Base-by-base conservation (phyloP, 2,888 invertebrate genomes). In the Crepidodera aurea region DNA sequence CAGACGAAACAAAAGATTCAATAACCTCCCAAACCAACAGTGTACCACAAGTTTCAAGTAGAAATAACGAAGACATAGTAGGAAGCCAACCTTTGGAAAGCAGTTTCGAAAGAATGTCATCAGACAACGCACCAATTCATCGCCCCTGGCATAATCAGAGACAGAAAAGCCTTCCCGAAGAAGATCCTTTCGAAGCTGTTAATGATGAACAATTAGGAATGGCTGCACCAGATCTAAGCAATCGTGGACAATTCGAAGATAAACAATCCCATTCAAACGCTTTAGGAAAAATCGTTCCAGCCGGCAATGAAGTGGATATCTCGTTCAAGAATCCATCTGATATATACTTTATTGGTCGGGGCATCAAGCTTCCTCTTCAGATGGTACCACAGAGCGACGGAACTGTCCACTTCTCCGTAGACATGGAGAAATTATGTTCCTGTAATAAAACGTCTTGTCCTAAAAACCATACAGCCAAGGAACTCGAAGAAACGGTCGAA, bases 281-380 rank as follows among this genome's bases (percentile, higher is more conserved):
- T 42, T 62, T 71, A 46, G 71, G 69, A 25, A 60, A 58, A 34
- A 57, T 71, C n/a, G 32, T 69, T 12, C 63, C 70, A n/a, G 48
- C 44, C n/a, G 34, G 44, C 10, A 34, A 60, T 4, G 62, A 60
- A 16, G 32, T 51, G 2, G 61, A 61, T 12, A 32, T 54, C 25
- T 51, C 57, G 1, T 56, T 10, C 32, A 46, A 34, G 18, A 62
- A 64, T 18, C 67, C 69, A 1, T 62, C 66, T 18, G 72, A 75
- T 48, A 64, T 80, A 27, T 78, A 71, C 56, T 80, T 80, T 61
- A 64, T 77, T 2, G 80, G 80, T 2, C 75, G 77, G 56, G 80
- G 79, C 22, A 77, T 81, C 27, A 78, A 79, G 64, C 67, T 82
- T 7, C 82, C 82, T 2, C 66, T 82, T 22, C 75, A 77, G 60